These are phyloP conservation scores for Gulo gulo DNA, from an alignment of 2,113 vertebrate genomes.

Conservation along the genomic window DNA sequence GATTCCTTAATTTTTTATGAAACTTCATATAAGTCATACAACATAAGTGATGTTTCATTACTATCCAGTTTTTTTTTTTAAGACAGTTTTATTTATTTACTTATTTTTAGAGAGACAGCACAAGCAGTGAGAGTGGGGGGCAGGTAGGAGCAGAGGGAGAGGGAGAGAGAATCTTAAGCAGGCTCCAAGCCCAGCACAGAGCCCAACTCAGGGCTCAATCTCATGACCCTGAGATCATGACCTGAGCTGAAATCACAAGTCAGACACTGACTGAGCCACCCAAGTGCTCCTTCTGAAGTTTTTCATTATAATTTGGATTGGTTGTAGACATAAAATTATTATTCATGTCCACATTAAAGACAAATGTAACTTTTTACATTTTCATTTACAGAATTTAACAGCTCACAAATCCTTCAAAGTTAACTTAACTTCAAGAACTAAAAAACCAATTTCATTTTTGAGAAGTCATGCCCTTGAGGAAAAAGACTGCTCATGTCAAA, in stretches of 20 bases:
- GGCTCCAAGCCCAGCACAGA: too few relatives aligned
- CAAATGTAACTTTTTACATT: neutral
- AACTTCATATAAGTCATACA: neutral
- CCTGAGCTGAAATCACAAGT: neutral
- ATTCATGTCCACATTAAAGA: neutral
- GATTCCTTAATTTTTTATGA: neutral
- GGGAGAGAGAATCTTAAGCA: neutral
- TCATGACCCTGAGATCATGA: neutral
- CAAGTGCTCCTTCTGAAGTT: neutral
- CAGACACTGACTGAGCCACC: neutral
- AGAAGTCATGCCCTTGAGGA: neutral
- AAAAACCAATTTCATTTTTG: neutral
- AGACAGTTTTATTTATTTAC: neutral
- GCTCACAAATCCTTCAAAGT: neutral
- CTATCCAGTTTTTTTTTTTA: neutral
- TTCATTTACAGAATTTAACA: neutral
- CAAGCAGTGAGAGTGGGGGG: neutral
- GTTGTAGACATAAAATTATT: slow-evolving; percentile 18
- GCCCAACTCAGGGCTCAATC: neutral
- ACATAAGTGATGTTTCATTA: neutral
- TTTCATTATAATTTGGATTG: neutral
- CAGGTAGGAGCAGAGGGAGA: neutral
- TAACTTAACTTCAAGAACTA: neutral
- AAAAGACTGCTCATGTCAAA: neutral
- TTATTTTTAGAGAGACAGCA: neutral